Conservation (phyloP, 1,140 invertebrate genomes). For the Bombus picipes region DNA sequence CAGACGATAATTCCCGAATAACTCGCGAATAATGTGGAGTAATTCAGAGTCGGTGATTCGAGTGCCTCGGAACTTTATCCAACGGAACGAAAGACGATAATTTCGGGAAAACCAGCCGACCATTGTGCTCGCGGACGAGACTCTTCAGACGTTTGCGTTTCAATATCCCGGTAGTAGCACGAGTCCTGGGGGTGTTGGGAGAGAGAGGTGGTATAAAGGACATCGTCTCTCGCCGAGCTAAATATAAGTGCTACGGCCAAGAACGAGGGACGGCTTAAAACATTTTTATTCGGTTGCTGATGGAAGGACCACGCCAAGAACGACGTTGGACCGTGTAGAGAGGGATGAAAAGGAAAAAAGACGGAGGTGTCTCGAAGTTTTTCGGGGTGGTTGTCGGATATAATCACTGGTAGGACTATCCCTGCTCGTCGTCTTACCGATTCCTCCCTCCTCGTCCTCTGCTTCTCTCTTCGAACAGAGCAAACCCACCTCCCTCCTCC, state of each 20-base stretch:
- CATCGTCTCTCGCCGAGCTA: slow-evolving; percentile 73
- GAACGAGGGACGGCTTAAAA: slow-evolving; percentile 75
- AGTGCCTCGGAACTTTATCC: too few species aligned
- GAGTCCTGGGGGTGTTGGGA: slow-evolving; percentile 24
- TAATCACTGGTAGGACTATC: slow-evolving; percentile 77
- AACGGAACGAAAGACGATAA: slow-evolving; percentile 38
- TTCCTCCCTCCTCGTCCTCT: slow-evolving; percentile 39
- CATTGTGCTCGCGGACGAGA: slow-evolving; percentile 24
- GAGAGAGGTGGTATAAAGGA: slow-evolving; percentile 70
- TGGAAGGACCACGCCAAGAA: slow-evolving; percentile 49
- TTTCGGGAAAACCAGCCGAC: slow-evolving; percentile 38
- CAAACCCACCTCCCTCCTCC: slow-evolving; percentile 20
- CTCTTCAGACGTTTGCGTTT: slow-evolving; percentile 68
- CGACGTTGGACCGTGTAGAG: neutral
- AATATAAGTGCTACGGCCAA: slow-evolving; percentile 80
- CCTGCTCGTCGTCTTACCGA: slow-evolving; percentile 56
- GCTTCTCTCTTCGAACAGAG: slow-evolving; percentile 38
- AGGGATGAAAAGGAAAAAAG: slow-evolving; percentile 38
- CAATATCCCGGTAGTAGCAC: slow-evolving; percentile 74
- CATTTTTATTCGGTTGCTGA: slow-evolving; percentile 77
- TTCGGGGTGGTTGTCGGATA: slow-evolving; percentile 77
- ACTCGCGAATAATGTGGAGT: neutral
- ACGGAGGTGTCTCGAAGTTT: slow-evolving; percentile 70
- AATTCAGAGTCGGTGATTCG: too few species aligned
- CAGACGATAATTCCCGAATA: neutral